Evolutionary conservation across 2,888 invertebrate genomes (phyloP).

Genomic region (Crematogaster levior): DNA sequence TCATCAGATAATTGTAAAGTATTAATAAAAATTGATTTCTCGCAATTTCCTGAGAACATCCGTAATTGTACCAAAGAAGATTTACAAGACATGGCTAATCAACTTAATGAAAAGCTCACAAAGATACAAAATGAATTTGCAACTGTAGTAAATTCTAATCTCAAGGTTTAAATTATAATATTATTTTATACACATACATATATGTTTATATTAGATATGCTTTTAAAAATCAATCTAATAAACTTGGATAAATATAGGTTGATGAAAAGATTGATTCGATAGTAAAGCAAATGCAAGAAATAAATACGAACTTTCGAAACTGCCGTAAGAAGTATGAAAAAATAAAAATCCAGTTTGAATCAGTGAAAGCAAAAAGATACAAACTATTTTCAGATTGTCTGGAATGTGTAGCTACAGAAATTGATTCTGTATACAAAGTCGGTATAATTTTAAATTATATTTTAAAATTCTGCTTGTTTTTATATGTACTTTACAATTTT

Average conservation of each 20-base stretch:
- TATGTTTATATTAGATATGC: neutral
- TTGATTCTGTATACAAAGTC: constrained; percentile 98
- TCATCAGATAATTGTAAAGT: constrained; percentile 9
- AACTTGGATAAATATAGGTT: constrained; percentile 86
- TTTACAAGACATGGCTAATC: constrained; percentile 92
- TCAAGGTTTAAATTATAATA: constrained; percentile 89
- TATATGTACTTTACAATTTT: neutral
- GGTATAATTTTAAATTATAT: constrained; percentile 31
- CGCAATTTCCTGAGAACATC: constrained; percentile 89
- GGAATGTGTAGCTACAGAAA: constrained; percentile 96
- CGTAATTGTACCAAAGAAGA: constrained; percentile 94
- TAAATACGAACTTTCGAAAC: constrained; percentile 96
- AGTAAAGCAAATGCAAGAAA: constrained; percentile 94
- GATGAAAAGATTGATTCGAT: constrained; percentile 95
- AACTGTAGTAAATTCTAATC: constrained; percentile 96
- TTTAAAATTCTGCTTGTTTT: neutral
- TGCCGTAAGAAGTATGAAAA: constrained; percentile 94
- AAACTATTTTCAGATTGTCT: constrained; percentile 94
- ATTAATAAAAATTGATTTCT: constrained; percentile 89
- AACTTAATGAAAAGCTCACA: constrained; percentile 91
- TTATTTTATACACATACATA: neutral
- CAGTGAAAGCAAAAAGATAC: constrained; percentile 94
- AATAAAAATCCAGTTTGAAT: constrained; percentile 95
- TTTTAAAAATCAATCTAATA: neutral
- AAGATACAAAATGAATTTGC: constrained; percentile 93